Percentiles rank a stretch among this genome's conserved stretches.
Evolutionary conservation across 1,140 invertebrate species (phyloP).

Genomic region (Platyura marginata): DNA sequence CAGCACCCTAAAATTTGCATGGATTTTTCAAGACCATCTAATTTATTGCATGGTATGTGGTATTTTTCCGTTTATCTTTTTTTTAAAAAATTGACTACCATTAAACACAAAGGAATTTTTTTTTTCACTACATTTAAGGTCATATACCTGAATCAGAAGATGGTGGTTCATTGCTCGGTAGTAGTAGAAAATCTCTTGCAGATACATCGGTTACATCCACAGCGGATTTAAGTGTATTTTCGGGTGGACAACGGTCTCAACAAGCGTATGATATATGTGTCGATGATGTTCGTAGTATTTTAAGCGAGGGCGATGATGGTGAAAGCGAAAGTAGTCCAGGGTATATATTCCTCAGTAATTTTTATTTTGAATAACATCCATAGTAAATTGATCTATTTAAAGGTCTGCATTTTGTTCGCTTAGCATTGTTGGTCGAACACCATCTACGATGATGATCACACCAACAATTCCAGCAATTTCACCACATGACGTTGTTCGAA

Average conservation of each 20-base stretch:
- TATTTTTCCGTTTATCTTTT: too few species aligned
- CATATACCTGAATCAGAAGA: slow-evolving; percentile 5
- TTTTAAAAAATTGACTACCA: not conserved
- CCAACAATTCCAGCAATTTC: slow-evolving; percentile 5
- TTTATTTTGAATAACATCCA: not conserved
- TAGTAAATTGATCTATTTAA: too few species aligned
- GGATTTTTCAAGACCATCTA: too few species aligned
- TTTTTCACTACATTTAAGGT: not conserved
- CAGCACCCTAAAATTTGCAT: too few species aligned
- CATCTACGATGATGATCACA: slow-evolving; percentile 2
- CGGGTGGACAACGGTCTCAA: slow-evolving; percentile 31
- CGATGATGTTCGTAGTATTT: slow-evolving; percentile 1
- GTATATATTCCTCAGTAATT: slow-evolving; percentile 3
- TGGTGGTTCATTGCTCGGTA: slow-evolving; percentile 20
- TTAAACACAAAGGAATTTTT: not conserved
- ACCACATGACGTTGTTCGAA: slow-evolving; percentile 4
- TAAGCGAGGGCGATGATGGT: slow-evolving; percentile 2
- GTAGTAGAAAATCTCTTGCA: slow-evolving; percentile 55
- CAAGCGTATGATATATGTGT: slow-evolving; percentile 3
- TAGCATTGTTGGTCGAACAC: slow-evolving; percentile 1
- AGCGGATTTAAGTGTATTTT: slow-evolving; percentile 61
- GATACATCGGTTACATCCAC: slow-evolving; percentile 70
- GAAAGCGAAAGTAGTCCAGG: slow-evolving; percentile 4
- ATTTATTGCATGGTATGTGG: too few species aligned
- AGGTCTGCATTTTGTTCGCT: slow-evolving; percentile 3